Evolutionary conservation across 2,888 invertebrate species (phyloP), one percentile per base, ranked within the genome.

Genomic region (Microdon myrmicae): DNA sequence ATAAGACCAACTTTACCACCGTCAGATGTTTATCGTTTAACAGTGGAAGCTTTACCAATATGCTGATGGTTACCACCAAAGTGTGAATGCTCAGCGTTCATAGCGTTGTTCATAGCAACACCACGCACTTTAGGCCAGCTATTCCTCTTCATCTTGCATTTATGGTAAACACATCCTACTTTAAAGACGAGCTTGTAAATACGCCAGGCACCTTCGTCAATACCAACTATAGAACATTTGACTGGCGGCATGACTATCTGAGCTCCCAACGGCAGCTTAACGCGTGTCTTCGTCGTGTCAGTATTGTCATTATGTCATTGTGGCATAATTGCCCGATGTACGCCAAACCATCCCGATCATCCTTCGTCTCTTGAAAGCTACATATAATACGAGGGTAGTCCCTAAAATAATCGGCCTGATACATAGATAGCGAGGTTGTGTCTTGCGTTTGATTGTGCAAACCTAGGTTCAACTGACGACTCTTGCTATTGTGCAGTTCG

Each of bases 31-130:
- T 97, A 97, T 86, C 99, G 86, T 84, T 96, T 94, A 77, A 99
- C 97, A 54, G 99, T 99, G 10, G 98, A 99, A 48, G 99, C 98
- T 85, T 98, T 98, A 89, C 99, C 99, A 85, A 99, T 99, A 82
- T 99, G 99, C 86, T 99, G 99, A 87, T 99, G 99, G 87, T 99
- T 99, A 97, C 99, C 99, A 94, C 99, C 99, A 86, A 99, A 99
- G 77, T 99, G 98, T 78, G 99, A 99, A 98, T 99, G 99, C 83
- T 99, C 99, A 72, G 99, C 98, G n/a, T n/a, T n/a, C n/a, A n/a
- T n/a, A 72, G 98, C 98, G 53, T 99, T 99, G 86, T 99, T 99
- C 99, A 99, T 99, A 83, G 96, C 95, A 81, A 99, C 99, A 96
- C 99, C 99, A 86, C 99, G 90, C 72, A 92, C 92, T 81, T 92